phyloP scores from a whole-genome alignment of 2,888 invertebrate genomes.

The Acrobasis suavella region DNA sequence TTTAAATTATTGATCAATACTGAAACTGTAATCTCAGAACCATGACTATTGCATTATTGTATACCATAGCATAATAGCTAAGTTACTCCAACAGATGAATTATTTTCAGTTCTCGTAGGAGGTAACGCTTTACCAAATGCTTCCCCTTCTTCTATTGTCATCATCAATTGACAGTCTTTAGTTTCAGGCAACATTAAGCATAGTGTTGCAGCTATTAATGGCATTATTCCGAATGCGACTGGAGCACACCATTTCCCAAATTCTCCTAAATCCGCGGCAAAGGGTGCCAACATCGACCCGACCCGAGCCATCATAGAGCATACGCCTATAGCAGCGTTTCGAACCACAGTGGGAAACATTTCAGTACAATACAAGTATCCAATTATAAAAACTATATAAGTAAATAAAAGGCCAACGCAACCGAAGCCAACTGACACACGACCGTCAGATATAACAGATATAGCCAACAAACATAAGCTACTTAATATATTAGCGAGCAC shows the following conservation, averaged over 20 bases:
- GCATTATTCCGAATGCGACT: slow-evolving; percentile 86
- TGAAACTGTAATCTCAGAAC: background rate
- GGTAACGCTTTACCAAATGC: slow-evolving; percentile 46
- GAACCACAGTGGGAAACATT: slow-evolving; percentile 92
- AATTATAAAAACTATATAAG: slow-evolving; percentile 90
- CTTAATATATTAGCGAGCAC: slow-evolving; percentile 81
- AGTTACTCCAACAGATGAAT: slow-evolving; percentile 11
- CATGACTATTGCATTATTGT: background rate
- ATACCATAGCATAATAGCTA: background rate
- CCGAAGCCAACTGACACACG: slow-evolving; percentile 82
- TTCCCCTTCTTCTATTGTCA: slow-evolving; percentile 90
- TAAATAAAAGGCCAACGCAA: slow-evolving; percentile 88
- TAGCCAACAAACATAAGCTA: slow-evolving; percentile 82
- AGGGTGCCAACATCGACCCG: slow-evolving; percentile 92
- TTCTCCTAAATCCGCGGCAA: slow-evolving; percentile 84
- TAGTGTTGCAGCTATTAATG: slow-evolving; percentile 84
- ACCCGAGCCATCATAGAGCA: slow-evolving; percentile 92
- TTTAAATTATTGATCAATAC: slow-evolving; percentile 30
- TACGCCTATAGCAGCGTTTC: slow-evolving; percentile 92
- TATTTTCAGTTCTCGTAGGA: slow-evolving; percentile 18
- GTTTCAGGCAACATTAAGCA: slow-evolving; percentile 90
- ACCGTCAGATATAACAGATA: slow-evolving; percentile 81
- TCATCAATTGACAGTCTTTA: slow-evolving; percentile 86
- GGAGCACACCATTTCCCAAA: slow-evolving; percentile 85
- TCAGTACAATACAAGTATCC: slow-evolving; percentile 92